Base-by-base conservation (phyloP, 35 echinoderm and acorn worm genomes). In the Anneissia japonica region DNA sequence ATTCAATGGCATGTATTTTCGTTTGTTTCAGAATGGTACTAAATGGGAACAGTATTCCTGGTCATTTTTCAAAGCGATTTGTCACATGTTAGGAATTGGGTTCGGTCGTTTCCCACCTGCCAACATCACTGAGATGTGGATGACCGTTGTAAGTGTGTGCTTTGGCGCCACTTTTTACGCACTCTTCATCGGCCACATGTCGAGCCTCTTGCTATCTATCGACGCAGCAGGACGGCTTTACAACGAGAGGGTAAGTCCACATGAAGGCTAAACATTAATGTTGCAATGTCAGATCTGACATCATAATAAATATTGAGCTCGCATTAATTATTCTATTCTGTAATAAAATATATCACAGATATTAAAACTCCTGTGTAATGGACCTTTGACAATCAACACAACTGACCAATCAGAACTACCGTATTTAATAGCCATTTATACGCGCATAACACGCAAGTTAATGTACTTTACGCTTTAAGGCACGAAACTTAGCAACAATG, bases 11-110 rank as follows among this genome's bases (percentile, higher is more conserved):
- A 28, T 7, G 13, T 11, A 4, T 9, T 82, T 1, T 82, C 43
- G 40, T 46, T 13, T 28, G 39, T 35, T 30, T 1, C 36, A 99
- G 96, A 75, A 99, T 81, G 96, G 92, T 31, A 46, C 77, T 30
- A 99, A 94, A 37, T 87, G 93, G 86, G 86, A 94, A 19, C 96
- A 99, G 79, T 99, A 99, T 34, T 99, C 96, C 23, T 99, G 96
- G 96, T 94, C 92, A 5, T 99, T 99, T 92, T 99, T 99, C 45
- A 99, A 92, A 75, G 86, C 96, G 0, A 94, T 99, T 31, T 94
- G 92, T 75, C 92, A 99, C 40, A 99, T 93, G 92, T 75, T 99
- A 36, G 91, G 96, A 40, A 93, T 99, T 76, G 96, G 96, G 32
- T 99, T 93, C 77, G 96, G 96, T 74, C 84, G 90, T 12, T 89